phyloP scores from a whole-genome alignment of 2,888 invertebrate genomes.

The Amiota communis region DNA sequence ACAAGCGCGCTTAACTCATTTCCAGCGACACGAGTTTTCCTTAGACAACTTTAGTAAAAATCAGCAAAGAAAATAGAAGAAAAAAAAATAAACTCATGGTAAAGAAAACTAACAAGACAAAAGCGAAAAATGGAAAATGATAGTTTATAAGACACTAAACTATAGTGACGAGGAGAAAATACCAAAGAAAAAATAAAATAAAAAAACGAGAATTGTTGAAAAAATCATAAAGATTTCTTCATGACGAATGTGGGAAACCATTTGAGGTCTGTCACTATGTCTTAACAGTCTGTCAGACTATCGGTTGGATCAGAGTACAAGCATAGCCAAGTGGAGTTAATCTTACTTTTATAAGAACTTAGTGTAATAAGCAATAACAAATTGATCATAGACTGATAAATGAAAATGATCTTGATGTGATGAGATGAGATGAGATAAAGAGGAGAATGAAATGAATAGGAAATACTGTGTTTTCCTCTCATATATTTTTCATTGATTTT shows the following conservation, averaged over 20 bases:
- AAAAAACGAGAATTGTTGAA: no score
- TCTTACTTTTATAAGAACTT: no score
- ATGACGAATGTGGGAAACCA: constrained; percentile 58
- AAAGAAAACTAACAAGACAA: background rate
- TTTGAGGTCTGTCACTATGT: constrained; percentile 24
- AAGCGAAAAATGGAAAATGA: background rate
- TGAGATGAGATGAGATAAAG: no score
- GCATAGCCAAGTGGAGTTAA: background rate
- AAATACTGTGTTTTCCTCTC: background rate
- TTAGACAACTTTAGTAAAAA: constrained; percentile 11
- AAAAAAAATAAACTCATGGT: background rate
- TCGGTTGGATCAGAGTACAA: constrained; percentile 9
- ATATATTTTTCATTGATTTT: constrained; percentile 5
- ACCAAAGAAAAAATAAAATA: background rate
- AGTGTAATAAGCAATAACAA: no score
- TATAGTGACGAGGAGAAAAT: background rate
- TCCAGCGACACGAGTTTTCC: constrained; percentile 22
- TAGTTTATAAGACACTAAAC: background rate
- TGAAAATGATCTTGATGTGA: no score
- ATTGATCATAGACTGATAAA: no score
- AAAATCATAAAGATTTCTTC: constrained; percentile 3
- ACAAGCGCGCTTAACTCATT: constrained; percentile 4
- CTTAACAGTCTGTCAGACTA: background rate
- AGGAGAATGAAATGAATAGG: background rate
- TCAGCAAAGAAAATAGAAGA: background rate